Base-by-base conservation (phyloP, 2,113 vertebrate species). In the Vulpes lagopus region DNA sequence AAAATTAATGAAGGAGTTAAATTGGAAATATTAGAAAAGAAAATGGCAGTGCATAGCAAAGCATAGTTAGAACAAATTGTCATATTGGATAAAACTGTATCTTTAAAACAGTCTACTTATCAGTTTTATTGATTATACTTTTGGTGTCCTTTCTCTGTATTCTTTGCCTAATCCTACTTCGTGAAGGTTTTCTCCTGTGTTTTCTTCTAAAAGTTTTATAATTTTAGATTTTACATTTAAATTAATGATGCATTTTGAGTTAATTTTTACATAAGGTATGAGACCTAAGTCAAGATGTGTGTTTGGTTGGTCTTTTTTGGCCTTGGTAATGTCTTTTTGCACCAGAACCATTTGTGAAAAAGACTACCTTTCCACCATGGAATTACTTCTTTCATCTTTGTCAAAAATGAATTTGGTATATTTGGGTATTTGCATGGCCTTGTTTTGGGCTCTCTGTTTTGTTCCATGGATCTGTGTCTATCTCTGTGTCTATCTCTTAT, bases 11-110 rank as follows among this genome's bases (percentile, higher is more conserved):
- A 60, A 59, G 51, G n/a, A 81, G 55, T 74, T 35, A 93, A 62
- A 80, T 32, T 91, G 53, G 32, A 91, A 86, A 91, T 95, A 55
- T 69, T 96, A 88, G 89, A 84, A 91, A 82, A 84, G 55, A 80
- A 97, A 88, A 62, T 96, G 71, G 22, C n/a, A 93, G 62, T 64
- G n/a, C 38, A 84, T 53, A 35, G 32, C 69, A 67, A 55, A 84
- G 11, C 91, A 27, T 23, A 62, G 74, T 95, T 85, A 71, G 64
- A 81, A 80, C 30, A 93, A 64, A 57, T 69, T 94, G 22, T 23
- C 43, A 95, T 67, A 51, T 10, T 69, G 43, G 76, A 64, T 67
- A 67, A 81, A 89, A 43, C 11, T 67, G 71, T 89, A 92, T 65
- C 32, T 57, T 25, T 88, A n/a, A 35, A 69, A n/a, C 1, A 69